Conservation (phyloP, 2,888 invertebrate species). For the Pseudococcus jackbeardsleyi region DNA sequence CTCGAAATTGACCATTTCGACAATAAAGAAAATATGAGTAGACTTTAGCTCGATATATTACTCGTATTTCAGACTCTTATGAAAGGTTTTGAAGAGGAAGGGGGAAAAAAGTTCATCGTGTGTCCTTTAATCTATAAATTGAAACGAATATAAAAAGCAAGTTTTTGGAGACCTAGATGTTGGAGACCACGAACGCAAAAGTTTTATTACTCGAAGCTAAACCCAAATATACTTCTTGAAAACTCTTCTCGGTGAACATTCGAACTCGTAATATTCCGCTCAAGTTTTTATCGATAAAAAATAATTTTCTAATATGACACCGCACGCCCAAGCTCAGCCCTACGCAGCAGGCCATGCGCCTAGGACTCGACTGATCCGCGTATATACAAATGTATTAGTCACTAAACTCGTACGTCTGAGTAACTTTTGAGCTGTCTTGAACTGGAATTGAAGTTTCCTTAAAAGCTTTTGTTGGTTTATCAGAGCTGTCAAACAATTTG, state of each 20-base stretch:
- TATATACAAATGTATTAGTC: conserved; percentile 54
- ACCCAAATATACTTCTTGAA: conserved; percentile 42
- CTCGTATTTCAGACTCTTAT: conserved; percentile 16
- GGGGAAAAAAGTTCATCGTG: conserved; percentile 12
- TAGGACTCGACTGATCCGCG: neutral
- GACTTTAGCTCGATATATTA: neutral
- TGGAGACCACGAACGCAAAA: conserved; percentile 38
- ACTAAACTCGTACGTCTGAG: conserved; percentile 51
- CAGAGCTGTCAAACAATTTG: conserved; percentile 55
- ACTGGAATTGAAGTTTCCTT: conserved; percentile 49
- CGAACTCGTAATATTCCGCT: conserved; percentile 46
- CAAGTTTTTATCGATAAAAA: conserved; percentile 56
- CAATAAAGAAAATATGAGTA: conserved; percentile 11
- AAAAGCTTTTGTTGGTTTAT: conserved; percentile 56
- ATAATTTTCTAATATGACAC: conserved; percentile 50
- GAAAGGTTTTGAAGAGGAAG: neutral
- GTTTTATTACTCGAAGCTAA: conserved; percentile 51
- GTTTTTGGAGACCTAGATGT: neutral
- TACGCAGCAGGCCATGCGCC: neutral
- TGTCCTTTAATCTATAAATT: conserved; percentile 47
- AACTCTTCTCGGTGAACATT: conserved; percentile 46
- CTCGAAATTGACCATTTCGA: conserved; percentile 3
- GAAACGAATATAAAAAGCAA: conserved; percentile 34
- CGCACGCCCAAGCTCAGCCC: neutral
- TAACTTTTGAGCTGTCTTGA: conserved; percentile 49